Percentiles rank a stretch among this genome's conserved stretches.
These are phyloP conservation scores for Pollenia griseotomentosa DNA, from an alignment of 2,888 invertebrate species.

Conservation along the genomic window DNA sequence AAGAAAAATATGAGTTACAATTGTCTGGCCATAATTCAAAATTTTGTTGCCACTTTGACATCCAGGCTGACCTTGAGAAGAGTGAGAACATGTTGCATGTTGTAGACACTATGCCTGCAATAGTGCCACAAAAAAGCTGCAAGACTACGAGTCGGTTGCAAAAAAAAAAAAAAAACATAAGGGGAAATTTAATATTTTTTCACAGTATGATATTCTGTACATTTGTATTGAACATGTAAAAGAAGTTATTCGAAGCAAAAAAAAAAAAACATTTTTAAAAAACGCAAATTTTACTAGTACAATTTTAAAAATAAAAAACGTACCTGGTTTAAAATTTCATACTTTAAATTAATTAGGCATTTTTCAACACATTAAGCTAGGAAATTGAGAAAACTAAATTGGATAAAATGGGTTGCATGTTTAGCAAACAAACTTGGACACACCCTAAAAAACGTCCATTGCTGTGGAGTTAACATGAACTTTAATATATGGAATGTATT, in stretches of 20 bases:
- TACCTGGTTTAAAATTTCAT: slow-evolving; percentile 11
- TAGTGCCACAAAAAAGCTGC: background rate
- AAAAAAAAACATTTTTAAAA: background rate
- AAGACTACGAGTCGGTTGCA: too few relatives aligned
- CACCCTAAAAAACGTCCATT: background rate
- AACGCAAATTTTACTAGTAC: slow-evolving; percentile 7
- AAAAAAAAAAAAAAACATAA: background rate
- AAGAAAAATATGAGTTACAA: slow-evolving; percentile 45
- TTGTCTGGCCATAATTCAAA: slow-evolving; percentile 54
- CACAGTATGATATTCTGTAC: slow-evolving; percentile 53
- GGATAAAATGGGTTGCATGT: slow-evolving; percentile 9
- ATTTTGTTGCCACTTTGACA: slow-evolving; percentile 56
- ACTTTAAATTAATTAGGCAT: slow-evolving; percentile 30
- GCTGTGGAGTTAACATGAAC: background rate
- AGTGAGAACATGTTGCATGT: slow-evolving; percentile 65
- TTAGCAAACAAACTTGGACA: background rate
- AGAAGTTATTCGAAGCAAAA: background rate
- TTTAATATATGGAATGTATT: background rate
- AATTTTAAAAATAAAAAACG: slow-evolving; percentile 18
- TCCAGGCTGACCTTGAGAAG: slow-evolving; percentile 58
- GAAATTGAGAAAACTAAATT: background rate
- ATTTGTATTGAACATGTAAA: background rate
- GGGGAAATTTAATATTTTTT: slow-evolving; percentile 55
- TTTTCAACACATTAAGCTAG: slow-evolving; percentile 34
- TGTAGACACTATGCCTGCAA: background rate